Evolutionary conservation across 2,888 invertebrate genomes (phyloP).

Genomic region (Parnassius glacialis): DNA sequence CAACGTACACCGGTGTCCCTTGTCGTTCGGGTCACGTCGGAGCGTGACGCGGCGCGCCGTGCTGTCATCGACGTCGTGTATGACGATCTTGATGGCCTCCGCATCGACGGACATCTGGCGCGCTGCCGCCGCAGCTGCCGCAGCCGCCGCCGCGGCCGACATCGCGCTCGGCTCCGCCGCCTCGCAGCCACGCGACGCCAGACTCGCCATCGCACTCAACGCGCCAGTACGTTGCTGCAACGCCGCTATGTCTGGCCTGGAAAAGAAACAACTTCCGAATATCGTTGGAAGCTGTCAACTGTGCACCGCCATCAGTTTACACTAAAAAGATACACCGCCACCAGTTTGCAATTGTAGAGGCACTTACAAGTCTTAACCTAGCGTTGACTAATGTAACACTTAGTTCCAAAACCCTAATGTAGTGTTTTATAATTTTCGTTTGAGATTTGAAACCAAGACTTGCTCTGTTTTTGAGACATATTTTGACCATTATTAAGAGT

Average conservation of each 20-base stretch:
- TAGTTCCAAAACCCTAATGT: too few relatives aligned
- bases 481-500: too few relatives aligned
- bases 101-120: conserved; percentile 94
- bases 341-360: too few relatives aligned
- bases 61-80: conserved; percentile 93
- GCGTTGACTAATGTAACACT: too few relatives aligned
- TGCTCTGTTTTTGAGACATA: too few relatives aligned
- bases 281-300: too few relatives aligned
- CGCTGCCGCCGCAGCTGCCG: conserved; percentile 77
- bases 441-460: too few relatives aligned
- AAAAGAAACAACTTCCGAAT: neutral
- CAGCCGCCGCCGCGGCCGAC: conserved; percentile 58
- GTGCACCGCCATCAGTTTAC: too few relatives aligned
- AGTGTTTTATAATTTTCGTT: too few relatives aligned
- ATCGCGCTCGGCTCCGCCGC: conserved; percentile 53
- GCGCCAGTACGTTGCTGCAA: conserved; percentile 82
- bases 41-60: conserved; percentile 88
- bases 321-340: too few relatives aligned
- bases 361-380: too few relatives aligned
- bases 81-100: conserved; percentile 95
- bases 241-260: conserved; percentile 88
- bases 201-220: conserved; percentile 68
- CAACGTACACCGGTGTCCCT: conserved; percentile 90
- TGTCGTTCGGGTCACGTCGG: conserved; percentile 89
- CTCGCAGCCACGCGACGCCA: conserved; percentile 61